Evolutionary conservation across 2,797 vertebrate genomes (phyloP).

Genomic region (Manis pentadactyla): DNA sequence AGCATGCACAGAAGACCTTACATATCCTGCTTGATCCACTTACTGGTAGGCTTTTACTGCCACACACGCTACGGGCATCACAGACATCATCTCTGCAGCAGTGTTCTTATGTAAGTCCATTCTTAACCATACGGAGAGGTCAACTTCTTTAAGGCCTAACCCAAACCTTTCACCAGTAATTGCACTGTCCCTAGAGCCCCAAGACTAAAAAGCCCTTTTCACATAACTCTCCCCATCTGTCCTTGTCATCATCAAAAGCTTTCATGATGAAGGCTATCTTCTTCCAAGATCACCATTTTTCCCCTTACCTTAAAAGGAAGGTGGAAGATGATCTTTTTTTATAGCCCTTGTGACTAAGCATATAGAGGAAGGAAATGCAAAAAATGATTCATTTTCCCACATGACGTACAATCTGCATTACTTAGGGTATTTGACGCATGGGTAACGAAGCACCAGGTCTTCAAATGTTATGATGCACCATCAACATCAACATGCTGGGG

Average conservation of each 20-base stretch:
- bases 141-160: not conserved
- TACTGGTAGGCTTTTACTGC: not conserved
- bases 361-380: not conserved
- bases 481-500: not conserved
- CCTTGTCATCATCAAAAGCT: not conserved
- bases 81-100: not conserved
- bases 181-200: not conserved
- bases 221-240: not conserved
- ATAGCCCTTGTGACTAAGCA: not conserved
- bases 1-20: not conserved
- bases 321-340: not conserved
- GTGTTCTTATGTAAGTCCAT: not conserved
- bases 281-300: not conserved
- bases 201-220: not conserved
- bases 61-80: not conserved
- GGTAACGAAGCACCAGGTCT: not conserved
- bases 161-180: not conserved
- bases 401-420: not conserved
- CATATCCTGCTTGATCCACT: rapidly evolving
- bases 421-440: not conserved
- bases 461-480: not conserved
- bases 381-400: not conserved
- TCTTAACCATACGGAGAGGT: not conserved
- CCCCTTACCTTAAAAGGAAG: not conserved
- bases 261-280: not conserved